These are phyloP conservation scores for human (Homo sapiens) DNA, from an alignment of 2,113 vertebrate genomes.

Conservation along the genomic window GRCh38 chr13:20348001-20348500, in stretches of 20 bases:
- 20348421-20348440: slow-evolving; percentile 5
- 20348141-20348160: no score
- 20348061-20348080: background rate
- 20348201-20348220: background rate
- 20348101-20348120: background rate
- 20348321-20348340: background rate
- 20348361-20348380: background rate
- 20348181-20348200: background rate
- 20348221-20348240: background rate
- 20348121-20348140: background rate
- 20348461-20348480: background rate
- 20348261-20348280: background rate
- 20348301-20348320: background rate
- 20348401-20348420: background rate
- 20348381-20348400: background rate
- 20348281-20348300: background rate
- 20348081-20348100: background rate
- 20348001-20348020: background rate
- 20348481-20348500: background rate
- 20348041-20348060: background rate
- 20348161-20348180: rapidly evolving
- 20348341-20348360: background rate
- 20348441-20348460: background rate
- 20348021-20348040: background rate
- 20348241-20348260: background rate